These are phyloP conservation scores for Blennius ocellaris DNA, from an alignment of 2,113 vertebrate genomes.

Conservation along the genomic window DNA sequence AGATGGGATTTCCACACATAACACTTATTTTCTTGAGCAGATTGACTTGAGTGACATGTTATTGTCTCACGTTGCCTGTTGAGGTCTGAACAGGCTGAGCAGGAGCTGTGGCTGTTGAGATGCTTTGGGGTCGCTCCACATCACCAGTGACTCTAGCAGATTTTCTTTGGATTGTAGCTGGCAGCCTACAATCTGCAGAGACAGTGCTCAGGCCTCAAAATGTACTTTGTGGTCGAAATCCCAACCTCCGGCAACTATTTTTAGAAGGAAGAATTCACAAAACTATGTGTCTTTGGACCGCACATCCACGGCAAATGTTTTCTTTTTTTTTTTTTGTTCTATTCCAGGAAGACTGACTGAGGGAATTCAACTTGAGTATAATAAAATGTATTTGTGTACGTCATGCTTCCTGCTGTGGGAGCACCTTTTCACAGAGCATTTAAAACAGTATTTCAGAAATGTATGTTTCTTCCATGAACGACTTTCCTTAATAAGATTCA, in stretches of 20 bases:
- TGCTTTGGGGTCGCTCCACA: constrained; percentile 49
- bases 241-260: constrained; percentile 72
- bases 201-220: constrained; percentile 75
- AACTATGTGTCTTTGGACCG: constrained; percentile 73
- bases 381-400: constrained; percentile 66
- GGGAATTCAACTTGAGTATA: constrained; percentile 56
- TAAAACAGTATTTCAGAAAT: constrained; percentile 44
- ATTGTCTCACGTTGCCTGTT: constrained; percentile 49
- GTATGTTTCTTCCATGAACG: constrained; percentile 38
- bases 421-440: constrained; percentile 44
- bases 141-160: constrained; percentile 45
- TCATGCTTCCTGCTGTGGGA: constrained; percentile 53
- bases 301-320: constrained; percentile 21
- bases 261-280: constrained; percentile 77
- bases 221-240: constrained; percentile 76
- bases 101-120: constrained; percentile 49
- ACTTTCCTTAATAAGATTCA: constrained; percentile 42
- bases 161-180: constrained; percentile 61
- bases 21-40: constrained; percentile 7
- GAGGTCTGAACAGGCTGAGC: constrained; percentile 37
- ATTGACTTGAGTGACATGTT: constrained; percentile 44
- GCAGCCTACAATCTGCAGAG: constrained; percentile 65
- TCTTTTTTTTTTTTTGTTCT: constrained; percentile 12
- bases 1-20: not conserved
- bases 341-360: constrained; percentile 61